phyloP scores from a whole-genome alignment of 1,140 invertebrate species.

The Varroa destructor region DNA sequence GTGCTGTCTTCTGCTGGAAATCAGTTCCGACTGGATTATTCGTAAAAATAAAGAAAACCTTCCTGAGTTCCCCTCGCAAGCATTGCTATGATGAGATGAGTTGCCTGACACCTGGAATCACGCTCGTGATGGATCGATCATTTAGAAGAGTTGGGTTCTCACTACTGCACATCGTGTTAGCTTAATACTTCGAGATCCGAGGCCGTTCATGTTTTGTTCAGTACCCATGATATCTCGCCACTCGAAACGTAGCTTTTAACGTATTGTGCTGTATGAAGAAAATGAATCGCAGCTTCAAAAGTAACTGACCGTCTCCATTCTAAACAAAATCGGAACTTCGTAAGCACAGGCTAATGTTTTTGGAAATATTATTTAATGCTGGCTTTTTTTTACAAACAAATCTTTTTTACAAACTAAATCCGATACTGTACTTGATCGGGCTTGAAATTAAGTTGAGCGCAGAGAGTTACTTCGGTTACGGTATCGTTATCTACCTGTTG shows the following conservation, averaged over 20 bases:
- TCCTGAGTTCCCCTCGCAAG: conserved; percentile 37
- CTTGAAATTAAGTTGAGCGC: no score
- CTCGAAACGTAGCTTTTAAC: not conserved
- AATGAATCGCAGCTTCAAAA: no score
- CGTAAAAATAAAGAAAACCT: conserved; percentile 34
- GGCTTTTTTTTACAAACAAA: no score
- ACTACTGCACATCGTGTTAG: conserved; percentile 53
- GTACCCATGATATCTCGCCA: not conserved
- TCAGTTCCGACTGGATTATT: conserved; percentile 33
- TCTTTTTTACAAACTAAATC: no score
- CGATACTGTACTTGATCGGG: no score
- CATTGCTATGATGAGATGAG: not conserved
- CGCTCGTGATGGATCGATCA: conserved; percentile 52
- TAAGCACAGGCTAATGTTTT: no score
- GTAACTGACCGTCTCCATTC: no score
- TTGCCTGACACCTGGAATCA: conserved; percentile 37
- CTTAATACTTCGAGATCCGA: conserved; percentile 1
- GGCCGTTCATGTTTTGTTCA: not conserved
- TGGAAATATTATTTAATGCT: no score
- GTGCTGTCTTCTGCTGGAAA: not conserved
- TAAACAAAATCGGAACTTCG: no score
- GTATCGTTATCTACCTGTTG: no score
- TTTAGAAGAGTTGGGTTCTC: conserved; percentile 46
- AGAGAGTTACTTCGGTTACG: no score
- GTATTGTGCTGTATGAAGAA: no score